Conservation (phyloP, 2,888 invertebrate genomes). For the Smittia sp. region DNA sequence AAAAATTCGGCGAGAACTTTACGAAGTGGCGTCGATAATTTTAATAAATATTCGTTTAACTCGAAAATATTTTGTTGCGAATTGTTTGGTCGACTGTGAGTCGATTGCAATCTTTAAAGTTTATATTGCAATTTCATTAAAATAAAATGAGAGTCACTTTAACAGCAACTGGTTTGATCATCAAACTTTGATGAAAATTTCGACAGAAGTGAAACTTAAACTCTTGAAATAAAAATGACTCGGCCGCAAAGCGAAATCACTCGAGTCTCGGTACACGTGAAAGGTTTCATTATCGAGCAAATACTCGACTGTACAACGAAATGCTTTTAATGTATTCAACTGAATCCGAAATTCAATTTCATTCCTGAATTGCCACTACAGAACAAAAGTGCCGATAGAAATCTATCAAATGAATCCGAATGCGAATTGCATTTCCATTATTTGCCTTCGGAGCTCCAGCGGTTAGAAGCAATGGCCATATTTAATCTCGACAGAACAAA, state of each 20-base stretch:
- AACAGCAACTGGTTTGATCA: too few relatives aligned
- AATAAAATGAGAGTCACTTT: too few relatives aligned
- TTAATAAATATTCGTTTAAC: too few relatives aligned
- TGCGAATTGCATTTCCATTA: background rate
- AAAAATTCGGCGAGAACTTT: too few relatives aligned
- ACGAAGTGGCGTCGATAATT: too few relatives aligned
- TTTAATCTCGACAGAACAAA: conserved; percentile 3
- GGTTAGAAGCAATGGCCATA: background rate
- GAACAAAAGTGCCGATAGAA: conserved; percentile 9
- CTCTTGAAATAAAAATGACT: too few relatives aligned
- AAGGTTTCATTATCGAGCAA: conserved; percentile 8
- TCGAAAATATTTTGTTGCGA: too few relatives aligned
- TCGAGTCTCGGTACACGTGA: background rate
- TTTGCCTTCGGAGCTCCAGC: background rate
- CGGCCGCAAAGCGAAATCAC: background rate
- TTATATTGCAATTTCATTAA: too few relatives aligned
- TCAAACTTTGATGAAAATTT: too few relatives aligned
- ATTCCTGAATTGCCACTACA: background rate
- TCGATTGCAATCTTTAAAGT: too few relatives aligned
- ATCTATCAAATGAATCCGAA: conserved; percentile 6
- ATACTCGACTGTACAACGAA: background rate
- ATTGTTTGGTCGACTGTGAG: too few relatives aligned
- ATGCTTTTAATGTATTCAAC: conserved; percentile 13
- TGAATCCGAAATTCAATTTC: conserved; percentile 7
- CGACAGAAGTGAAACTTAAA: too few relatives aligned